Percentiles rank a stretch among this genome's conserved stretches.
phyloP scores from a whole-genome alignment of 92 coral and sea anemone genomes.

The Metridium senile region DNA sequence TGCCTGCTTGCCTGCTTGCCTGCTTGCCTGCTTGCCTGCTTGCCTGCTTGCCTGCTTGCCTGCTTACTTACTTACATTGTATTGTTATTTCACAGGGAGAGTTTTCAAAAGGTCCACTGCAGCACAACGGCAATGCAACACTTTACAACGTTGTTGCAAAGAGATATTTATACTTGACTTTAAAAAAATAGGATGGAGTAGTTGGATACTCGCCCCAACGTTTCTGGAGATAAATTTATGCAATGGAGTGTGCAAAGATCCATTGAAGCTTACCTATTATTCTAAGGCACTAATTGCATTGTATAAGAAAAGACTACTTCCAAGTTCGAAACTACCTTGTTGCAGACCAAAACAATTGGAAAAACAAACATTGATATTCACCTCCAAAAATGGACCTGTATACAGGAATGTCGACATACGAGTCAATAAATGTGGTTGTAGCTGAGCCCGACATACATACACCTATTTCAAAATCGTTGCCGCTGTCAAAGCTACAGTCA shows the following conservation, averaged over 20 bases:
- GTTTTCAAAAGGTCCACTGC: background rate
- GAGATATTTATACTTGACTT: background rate
- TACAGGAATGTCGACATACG: background rate
- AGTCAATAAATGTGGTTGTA: constrained; percentile 16
- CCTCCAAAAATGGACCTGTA: background rate
- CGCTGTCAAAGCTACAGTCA: no score
- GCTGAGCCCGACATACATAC: background rate
- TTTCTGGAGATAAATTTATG: background rate
- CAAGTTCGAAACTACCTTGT: constrained; percentile 1
- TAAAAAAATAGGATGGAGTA: background rate
- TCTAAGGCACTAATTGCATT: background rate
- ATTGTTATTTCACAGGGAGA: background rate
- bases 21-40: no score
- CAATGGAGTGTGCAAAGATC: background rate
- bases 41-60: no score
- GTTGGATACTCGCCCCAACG: background rate
- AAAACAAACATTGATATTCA: background rate
- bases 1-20: no score
- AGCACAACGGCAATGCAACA: background rate
- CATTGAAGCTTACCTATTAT: background rate
- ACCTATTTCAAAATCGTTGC: no score
- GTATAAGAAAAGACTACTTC: background rate
- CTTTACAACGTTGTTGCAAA: background rate
- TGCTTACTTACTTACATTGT: no score
- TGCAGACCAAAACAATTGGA: constrained; percentile 10